Evolutionary conservation across 2,113 vertebrate species (phyloP).

Genomic region (Formicarius rufipectus): DNA sequence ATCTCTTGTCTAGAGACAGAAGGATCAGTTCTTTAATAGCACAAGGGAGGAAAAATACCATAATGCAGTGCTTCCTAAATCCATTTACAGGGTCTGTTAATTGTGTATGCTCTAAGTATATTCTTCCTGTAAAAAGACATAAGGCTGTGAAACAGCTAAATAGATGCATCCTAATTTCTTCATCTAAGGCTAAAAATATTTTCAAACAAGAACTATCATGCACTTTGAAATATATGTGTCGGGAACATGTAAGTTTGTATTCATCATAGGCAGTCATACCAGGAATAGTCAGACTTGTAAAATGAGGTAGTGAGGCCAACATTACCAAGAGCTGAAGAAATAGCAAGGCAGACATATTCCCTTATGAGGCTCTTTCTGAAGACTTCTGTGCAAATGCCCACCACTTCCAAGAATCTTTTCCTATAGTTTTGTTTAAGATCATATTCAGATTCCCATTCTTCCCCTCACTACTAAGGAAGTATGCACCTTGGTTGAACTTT

Average conservation of each 20-base stretch:
- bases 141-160: constrained; percentile 28
- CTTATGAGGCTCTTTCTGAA: neutral
- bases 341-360: neutral
- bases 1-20: neutral
- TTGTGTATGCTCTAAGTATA: neutral
- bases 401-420: neutral
- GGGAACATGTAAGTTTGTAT: neutral
- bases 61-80: constrained; percentile 9
- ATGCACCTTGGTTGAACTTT: neutral
- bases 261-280: neutral
- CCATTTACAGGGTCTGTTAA: neutral
- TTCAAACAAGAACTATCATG: neutral
- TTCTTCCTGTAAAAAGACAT: constrained; percentile 11
- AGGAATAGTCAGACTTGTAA: neutral
- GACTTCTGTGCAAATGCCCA: neutral
- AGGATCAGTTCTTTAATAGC: neutral
- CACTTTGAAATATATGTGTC: constrained; percentile 14
- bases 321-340: neutral
- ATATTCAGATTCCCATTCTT: neutral
- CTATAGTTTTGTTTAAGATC: neutral
- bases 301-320: neutral
- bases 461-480: neutral
- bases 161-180: neutral
- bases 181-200: constrained; percentile 16
- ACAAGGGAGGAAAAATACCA: neutral